Conservation (phyloP, 2,888 invertebrate species). For the Emmelina monodactyla region DNA sequence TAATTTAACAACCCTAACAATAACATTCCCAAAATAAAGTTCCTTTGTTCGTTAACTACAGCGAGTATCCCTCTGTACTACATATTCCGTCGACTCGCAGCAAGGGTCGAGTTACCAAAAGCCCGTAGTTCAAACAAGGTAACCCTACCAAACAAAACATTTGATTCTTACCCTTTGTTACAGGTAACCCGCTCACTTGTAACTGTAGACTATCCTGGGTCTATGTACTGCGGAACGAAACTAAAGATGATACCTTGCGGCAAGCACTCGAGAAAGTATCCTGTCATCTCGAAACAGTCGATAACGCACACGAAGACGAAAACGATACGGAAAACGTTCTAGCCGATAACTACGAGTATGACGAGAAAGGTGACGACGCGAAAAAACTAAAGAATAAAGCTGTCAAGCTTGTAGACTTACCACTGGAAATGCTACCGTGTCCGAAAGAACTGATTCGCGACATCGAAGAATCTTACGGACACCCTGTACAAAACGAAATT, state of each 20-base stretch:
- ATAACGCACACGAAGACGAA: slow-evolving; percentile 47
- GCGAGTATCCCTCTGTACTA: no score
- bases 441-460: slow-evolving; percentile 53
- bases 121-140: no score
- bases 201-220: slow-evolving; percentile 86
- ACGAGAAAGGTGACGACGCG: slow-evolving; percentile 45
- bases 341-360: slow-evolving; percentile 47
- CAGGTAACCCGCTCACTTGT: slow-evolving; percentile 85
- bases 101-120: no score
- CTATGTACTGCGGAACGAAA: slow-evolving; percentile 76
- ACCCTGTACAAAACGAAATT: slow-evolving; percentile 56
- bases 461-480: slow-evolving; percentile 49
- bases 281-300: no score
- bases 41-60: no score
- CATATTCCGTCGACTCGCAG: no score
- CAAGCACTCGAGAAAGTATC: slow-evolving; percentile 76
- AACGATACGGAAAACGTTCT: slow-evolving; percentile 28
- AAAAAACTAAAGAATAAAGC: slow-evolving; percentile 32
- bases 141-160: no score
- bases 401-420: slow-evolving; percentile 44
- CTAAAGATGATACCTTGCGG: slow-evolving; percentile 71
- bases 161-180: slow-evolving; percentile 21
- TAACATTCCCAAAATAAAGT: no score
- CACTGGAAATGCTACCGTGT: slow-evolving; percentile 49
- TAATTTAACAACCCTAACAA: no score